Conservation (phyloP, 2,797 vertebrate genomes). For the Triplophysa bombifrons region DNA sequence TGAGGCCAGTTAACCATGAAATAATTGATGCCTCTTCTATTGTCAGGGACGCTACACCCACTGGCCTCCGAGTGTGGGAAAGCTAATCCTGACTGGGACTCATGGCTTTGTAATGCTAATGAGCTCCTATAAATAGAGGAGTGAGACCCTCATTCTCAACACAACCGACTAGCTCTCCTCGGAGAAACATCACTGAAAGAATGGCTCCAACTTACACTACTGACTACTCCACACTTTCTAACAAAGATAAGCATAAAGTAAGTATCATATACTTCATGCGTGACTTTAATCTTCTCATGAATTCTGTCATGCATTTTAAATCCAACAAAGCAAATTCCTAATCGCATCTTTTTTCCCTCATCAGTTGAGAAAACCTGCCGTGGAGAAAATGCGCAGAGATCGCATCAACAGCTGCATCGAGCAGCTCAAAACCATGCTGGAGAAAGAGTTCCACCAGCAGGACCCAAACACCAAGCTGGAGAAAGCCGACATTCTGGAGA, state of each 20-base stretch:
- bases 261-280: conserved; percentile 42
- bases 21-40: conserved; percentile 72
- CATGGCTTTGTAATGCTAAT: conserved; percentile 74
- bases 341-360: conserved; percentile 45
- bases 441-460: conserved; percentile 67
- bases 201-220: conserved; percentile 53
- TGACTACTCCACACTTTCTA: conserved; percentile 58
- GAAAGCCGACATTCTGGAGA: conserved; percentile 76
- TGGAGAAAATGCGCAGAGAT: conserved; percentile 75
- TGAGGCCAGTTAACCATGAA: conserved; percentile 76
- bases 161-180: conserved; percentile 60
- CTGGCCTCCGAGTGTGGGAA: conserved; percentile 85
- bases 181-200: conserved; percentile 55
- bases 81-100: conserved; percentile 68
- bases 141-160: conserved; percentile 54
- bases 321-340: conserved; percentile 23
- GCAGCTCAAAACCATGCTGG: conserved; percentile 73
- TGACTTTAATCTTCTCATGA: neutral
- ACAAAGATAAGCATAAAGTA: conserved; percentile 72
- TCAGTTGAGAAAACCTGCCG: conserved; percentile 78
- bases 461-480: conserved; percentile 71
- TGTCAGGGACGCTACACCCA: conserved; percentile 66
- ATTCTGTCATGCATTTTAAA: neutral
- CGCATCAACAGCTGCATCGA: conserved; percentile 74
- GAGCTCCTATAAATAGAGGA: conserved; percentile 75